These are phyloP conservation scores for Phortica magna DNA, from an alignment of 2,888 invertebrate genomes.

Conservation along the genomic window DNA sequence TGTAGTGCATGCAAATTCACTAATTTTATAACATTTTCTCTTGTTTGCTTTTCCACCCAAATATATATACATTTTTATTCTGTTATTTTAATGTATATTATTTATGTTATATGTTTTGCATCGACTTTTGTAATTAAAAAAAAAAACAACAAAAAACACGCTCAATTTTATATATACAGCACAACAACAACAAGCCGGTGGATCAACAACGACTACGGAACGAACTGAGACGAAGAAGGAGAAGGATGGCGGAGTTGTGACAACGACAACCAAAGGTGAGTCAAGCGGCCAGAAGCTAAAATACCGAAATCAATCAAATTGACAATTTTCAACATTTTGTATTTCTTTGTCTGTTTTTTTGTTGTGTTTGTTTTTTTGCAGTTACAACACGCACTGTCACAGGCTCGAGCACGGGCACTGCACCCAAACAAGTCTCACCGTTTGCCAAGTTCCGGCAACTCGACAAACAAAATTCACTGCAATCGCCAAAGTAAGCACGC, in stretches of 20 bases:
- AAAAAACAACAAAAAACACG: slow-evolving; percentile 39
- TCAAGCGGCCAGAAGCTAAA: background rate
- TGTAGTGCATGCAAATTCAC: slow-evolving; percentile 40
- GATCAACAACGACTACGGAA: slow-evolving; percentile 71
- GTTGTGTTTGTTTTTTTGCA: slow-evolving; percentile 49
- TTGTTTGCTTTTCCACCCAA: slow-evolving; percentile 28
- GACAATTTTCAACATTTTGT: background rate
- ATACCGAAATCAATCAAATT: background rate
- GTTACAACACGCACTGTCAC: slow-evolving; percentile 80
- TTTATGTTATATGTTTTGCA: slow-evolving; percentile 56
- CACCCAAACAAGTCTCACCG: slow-evolving; percentile 87
- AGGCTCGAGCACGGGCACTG: slow-evolving; percentile 77
- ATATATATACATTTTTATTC: slow-evolving; percentile 34
- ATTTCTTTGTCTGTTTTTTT: background rate
- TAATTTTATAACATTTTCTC: slow-evolving; percentile 41
- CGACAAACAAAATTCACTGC: slow-evolving; percentile 90
- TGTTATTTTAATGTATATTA: slow-evolving; percentile 46
- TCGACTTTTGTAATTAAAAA: slow-evolving; percentile 43
- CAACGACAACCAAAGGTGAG: slow-evolving; percentile 82
- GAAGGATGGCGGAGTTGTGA: slow-evolving; percentile 81
- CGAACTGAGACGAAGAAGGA: slow-evolving; percentile 80
- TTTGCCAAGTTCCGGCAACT: slow-evolving; percentile 95
- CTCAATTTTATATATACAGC: slow-evolving; percentile 35
- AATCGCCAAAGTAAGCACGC: slow-evolving; percentile 85
- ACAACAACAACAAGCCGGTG: slow-evolving; percentile 61